These are phyloP conservation scores for Protobothrops mucrosquamatus DNA, from an alignment of 2,113 vertebrate genomes.

Conservation along the genomic window DNA sequence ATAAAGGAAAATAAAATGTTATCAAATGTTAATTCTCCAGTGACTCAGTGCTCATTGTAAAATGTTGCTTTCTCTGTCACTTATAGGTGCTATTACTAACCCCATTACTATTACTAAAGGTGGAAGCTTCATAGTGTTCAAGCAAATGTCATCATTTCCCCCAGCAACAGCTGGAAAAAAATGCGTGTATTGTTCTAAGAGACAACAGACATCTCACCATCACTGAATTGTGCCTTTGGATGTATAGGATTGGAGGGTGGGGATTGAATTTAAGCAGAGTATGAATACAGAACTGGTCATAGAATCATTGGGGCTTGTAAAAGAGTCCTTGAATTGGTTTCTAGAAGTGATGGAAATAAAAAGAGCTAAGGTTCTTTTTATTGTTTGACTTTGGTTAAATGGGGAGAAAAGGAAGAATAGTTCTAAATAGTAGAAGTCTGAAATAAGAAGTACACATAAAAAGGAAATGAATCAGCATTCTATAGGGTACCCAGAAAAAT, in stretches of 20 bases:
- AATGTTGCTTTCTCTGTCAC: neutral
- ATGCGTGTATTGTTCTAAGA: neutral
- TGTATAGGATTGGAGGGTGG: neutral
- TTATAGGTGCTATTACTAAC: neutral
- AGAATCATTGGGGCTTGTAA: rapidly evolving
- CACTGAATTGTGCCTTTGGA: neutral
- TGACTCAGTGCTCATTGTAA: neutral
- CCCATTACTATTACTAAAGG: neutral
- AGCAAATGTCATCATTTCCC: neutral
- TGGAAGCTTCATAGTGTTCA: neutral
- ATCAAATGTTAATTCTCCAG: neutral
- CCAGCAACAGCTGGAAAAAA: rapidly evolving
- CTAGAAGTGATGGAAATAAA: neutral
- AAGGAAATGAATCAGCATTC: neutral
- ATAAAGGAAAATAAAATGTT: neutral
- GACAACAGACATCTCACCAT: neutral
- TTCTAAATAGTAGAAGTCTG: neutral
- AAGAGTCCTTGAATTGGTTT: neutral
- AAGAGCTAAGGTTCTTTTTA: neutral
- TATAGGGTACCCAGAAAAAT: neutral
- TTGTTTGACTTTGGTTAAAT: neutral
- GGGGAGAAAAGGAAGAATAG: neutral
- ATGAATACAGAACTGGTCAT: neutral
- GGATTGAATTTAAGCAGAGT: neutral
- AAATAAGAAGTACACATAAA: neutral